phyloP scores from a whole-genome alignment of 1,140 invertebrate species.

The Venustaconcha ellipsiformis region DNA sequence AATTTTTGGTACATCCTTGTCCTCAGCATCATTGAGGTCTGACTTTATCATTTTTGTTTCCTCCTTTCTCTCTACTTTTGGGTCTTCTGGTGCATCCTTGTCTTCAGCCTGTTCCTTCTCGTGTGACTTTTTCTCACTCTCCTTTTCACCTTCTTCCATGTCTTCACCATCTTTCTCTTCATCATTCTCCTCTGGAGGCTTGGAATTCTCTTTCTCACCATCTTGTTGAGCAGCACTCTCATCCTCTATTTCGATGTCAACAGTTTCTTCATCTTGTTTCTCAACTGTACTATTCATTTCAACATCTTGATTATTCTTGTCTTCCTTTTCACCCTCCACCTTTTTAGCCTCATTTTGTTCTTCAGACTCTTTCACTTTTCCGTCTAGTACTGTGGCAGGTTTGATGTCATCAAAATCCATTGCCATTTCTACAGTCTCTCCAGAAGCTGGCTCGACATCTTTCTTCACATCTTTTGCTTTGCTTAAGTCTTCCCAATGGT shows the following conservation, averaged over 20 bases:
- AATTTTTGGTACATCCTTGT: not conserved
- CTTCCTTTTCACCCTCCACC: slow-evolving; percentile 33
- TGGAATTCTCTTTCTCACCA: slow-evolving; percentile 23
- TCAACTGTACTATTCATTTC: slow-evolving; percentile 27
- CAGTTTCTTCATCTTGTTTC: slow-evolving; percentile 42
- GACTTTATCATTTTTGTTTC: slow-evolving; percentile 27
- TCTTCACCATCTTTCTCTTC: slow-evolving; percentile 26
- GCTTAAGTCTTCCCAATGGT: slow-evolving; percentile 24
- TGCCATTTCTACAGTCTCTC: too few relatives aligned
- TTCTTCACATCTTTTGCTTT: not conserved
- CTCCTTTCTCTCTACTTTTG: slow-evolving; percentile 41
- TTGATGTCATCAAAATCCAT: not conserved
- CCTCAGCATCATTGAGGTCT: slow-evolving; percentile 1
- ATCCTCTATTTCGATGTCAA: slow-evolving; percentile 33
- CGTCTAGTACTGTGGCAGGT: not conserved
- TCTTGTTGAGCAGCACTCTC: slow-evolving; percentile 37
- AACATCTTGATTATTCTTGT: slow-evolving; percentile 51
- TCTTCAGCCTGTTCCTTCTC: slow-evolving; percentile 11
- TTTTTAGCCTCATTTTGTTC: slow-evolving; percentile 38
- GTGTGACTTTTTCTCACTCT: slow-evolving; percentile 28
- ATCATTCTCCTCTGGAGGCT: slow-evolving; percentile 39
- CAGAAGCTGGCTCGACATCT: too few relatives aligned
- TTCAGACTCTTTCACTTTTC: slow-evolving; percentile 42
- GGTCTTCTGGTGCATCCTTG: slow-evolving; percentile 17
- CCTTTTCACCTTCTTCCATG: slow-evolving; percentile 24